Evolutionary conservation across 2,113 vertebrate genomes (phyloP).

Genomic region (Ciconia boyciana): DNA sequence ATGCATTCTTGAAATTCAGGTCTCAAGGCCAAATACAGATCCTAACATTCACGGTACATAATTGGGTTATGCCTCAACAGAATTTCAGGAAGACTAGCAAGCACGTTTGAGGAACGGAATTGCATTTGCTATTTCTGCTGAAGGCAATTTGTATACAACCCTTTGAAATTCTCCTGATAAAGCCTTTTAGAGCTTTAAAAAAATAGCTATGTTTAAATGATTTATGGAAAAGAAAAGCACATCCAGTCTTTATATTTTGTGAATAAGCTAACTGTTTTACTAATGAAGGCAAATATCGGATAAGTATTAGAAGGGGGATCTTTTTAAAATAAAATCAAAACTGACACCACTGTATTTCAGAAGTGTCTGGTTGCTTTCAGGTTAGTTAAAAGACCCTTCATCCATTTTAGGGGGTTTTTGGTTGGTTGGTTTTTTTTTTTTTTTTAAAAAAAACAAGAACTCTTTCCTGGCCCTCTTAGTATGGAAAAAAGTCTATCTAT

Average conservation of each 20-base stretch:
- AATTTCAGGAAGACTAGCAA: slow-evolving; percentile 78
- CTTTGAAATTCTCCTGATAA: slow-evolving; percentile 69
- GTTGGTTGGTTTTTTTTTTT: background rate
- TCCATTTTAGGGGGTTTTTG: background rate
- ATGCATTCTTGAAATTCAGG: slow-evolving; percentile 69
- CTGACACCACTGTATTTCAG: slow-evolving; percentile 68
- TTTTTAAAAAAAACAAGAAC: background rate
- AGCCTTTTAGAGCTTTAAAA: slow-evolving; percentile 62
- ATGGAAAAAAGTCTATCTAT: slow-evolving; percentile 53
- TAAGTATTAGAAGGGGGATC: slow-evolving; percentile 34
- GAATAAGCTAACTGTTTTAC: slow-evolving; percentile 78
- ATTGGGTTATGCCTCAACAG: slow-evolving; percentile 70
- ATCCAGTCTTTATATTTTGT: slow-evolving; percentile 72
- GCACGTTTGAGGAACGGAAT: slow-evolving; percentile 65
- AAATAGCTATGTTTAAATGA: slow-evolving; percentile 58
- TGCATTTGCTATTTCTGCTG: slow-evolving; percentile 73
- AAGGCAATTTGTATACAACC: slow-evolving; percentile 76
- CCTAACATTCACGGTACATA: slow-evolving; percentile 62
- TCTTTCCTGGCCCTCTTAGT: background rate
- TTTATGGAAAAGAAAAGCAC: slow-evolving; percentile 75
- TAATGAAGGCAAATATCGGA: slow-evolving; percentile 78
- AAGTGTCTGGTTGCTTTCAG: slow-evolving; percentile 67
- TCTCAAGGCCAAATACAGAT: slow-evolving; percentile 71
- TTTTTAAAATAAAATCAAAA: slow-evolving; percentile 67
- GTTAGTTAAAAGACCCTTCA: slow-evolving; percentile 64